Evolutionary conservation across 2,113 vertebrate species (phyloP).

Genomic region (Miniopterus natalensis): DNA sequence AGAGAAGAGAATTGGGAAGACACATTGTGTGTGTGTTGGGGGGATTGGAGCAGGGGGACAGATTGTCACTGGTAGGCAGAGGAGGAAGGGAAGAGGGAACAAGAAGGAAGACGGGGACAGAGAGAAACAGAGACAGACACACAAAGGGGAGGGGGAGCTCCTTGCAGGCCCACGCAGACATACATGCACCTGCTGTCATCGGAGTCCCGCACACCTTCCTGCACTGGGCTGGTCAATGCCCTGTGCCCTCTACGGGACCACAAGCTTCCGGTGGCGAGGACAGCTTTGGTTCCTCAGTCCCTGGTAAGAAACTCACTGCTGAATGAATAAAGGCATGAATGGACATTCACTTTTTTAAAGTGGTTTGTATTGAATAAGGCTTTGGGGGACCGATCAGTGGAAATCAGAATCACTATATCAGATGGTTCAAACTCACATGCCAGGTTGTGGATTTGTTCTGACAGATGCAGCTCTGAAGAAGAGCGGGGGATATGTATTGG

Average conservation of each 20-base stretch:
- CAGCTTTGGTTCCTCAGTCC: not conserved
- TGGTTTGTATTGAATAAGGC: not conserved
- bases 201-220: too few species aligned
- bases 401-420: not conserved
- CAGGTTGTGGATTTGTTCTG: not conserved
- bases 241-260: accelerated
- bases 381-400: not conserved
- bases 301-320: not conserved
- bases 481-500: too few species aligned
- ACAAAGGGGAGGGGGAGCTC: accelerated
- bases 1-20: not conserved
- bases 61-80: not conserved
- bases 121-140: not conserved
- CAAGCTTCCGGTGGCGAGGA: not conserved
- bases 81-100: not conserved
- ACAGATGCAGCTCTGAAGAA: not conserved
- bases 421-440: not conserved
- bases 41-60: not conserved
- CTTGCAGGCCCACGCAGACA: not conserved
- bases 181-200: accelerated
- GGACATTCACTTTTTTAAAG: not conserved
- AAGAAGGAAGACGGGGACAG: not conserved
- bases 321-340: accelerated
- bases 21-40: not conserved
- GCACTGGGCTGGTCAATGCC: accelerated